A percentile compares a stretch with the other conserved stretches of the same genome.
Conservation (phyloP, 2,888 invertebrate species). For the Fragum sueziense region DNA sequence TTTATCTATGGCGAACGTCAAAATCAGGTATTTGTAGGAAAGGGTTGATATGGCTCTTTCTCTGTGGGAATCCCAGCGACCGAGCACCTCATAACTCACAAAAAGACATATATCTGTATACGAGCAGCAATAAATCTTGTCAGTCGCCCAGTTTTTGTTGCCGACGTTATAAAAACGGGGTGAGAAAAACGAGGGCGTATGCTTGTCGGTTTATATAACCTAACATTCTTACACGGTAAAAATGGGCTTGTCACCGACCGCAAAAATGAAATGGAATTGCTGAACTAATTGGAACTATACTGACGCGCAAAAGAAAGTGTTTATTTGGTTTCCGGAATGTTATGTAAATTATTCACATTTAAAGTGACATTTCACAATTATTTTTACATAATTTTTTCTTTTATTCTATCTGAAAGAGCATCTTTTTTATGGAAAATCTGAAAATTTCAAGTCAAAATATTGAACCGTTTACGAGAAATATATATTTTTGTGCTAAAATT, state of each 20-base stretch:
- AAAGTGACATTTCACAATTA: too few relatives aligned
- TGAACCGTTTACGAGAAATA: too few relatives aligned
- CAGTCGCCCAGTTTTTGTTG: background rate
- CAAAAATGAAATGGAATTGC: background rate
- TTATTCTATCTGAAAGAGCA: too few relatives aligned
- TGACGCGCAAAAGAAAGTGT: too few relatives aligned
- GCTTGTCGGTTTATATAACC: background rate
- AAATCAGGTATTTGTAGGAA: too few relatives aligned
- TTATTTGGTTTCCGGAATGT: too few relatives aligned
- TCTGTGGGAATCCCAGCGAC: background rate
- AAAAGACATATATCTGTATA: conserved; percentile 3
- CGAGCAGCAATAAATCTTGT: background rate
- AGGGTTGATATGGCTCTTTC: background rate
- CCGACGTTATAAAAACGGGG: background rate
- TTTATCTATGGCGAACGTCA: too few relatives aligned
- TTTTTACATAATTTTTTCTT: too few relatives aligned
- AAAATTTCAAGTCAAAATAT: too few relatives aligned
- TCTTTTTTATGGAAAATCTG: too few relatives aligned
- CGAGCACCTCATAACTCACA: conserved; percentile 3
- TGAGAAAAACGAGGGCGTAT: background rate
- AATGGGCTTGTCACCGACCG: background rate
- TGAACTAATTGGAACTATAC: background rate
- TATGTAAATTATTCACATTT: background rate
- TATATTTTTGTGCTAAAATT: too few relatives aligned
- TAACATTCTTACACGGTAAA: background rate